A percentile compares a stretch with the other conserved stretches of the same genome.
Evolutionary conservation across 53 echinoderm and acorn worm species (phyloP).

Genomic region (Paelopatides confundens): DNA sequence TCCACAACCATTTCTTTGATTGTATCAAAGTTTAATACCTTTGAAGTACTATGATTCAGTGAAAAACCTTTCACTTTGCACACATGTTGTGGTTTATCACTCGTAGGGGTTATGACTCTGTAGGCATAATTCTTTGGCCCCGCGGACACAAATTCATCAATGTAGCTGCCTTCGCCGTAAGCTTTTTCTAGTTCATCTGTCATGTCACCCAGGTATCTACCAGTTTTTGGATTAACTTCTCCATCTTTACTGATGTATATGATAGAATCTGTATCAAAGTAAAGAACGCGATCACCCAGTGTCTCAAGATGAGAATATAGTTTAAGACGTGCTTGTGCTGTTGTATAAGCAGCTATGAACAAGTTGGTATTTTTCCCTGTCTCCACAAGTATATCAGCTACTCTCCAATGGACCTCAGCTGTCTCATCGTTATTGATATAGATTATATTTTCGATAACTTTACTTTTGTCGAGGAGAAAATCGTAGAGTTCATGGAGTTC

Average conservation of each 20-base stretch:
- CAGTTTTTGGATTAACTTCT: slow-evolving; percentile 32
- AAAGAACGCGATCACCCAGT: slow-evolving; percentile 43
- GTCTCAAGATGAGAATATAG: slow-evolving; percentile 50
- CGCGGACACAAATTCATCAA: slow-evolving; percentile 35
- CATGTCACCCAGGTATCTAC: slow-evolving; percentile 63
- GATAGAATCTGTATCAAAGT: slow-evolving; percentile 49
- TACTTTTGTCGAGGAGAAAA: neutral
- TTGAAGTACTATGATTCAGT: slow-evolving; percentile 1
- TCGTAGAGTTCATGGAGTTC: slow-evolving; percentile 7
- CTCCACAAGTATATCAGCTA: neutral
- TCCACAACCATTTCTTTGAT: neutral
- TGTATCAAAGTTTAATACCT: slow-evolving; percentile 10
- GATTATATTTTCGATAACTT: neutral
- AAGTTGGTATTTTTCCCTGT: neutral
- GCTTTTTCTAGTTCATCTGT: slow-evolving; percentile 59
- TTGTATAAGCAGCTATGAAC: slow-evolving; percentile 42
- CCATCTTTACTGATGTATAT: slow-evolving; percentile 44
- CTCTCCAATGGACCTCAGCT: neutral
- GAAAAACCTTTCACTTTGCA: slow-evolving; percentile 61
- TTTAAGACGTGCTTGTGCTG: slow-evolving; percentile 46
- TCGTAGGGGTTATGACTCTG: neutral
- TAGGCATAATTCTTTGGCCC: slow-evolving; percentile 68
- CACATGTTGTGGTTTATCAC: neutral
- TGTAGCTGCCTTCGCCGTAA: slow-evolving; percentile 57
- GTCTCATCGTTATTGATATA: neutral